A percentile compares a stretch with the other conserved stretches of the same genome.
Evolutionary conservation across 2,797 vertebrate genomes (phyloP).

Genomic region (Ctenosaura bakeri): DNA sequence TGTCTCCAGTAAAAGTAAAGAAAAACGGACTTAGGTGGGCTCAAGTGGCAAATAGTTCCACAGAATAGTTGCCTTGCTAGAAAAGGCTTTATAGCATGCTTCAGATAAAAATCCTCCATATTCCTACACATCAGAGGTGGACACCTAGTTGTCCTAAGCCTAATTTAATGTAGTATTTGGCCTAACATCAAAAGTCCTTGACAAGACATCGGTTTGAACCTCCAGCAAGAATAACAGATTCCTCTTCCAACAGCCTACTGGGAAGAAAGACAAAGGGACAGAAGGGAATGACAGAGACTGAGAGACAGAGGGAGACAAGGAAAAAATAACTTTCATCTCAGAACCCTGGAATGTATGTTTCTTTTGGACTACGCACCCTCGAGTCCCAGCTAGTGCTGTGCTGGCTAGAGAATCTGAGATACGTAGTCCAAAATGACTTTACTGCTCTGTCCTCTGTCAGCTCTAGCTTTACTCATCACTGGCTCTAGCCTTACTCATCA

Average conservation of each 20-base stretch:
- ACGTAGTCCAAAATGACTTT: background rate
- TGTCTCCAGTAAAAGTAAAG: background rate
- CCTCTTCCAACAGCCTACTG: background rate
- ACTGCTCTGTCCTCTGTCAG: background rate
- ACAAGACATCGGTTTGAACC: background rate
- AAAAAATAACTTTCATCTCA: background rate
- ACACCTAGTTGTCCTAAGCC: background rate
- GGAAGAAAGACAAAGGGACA: background rate
- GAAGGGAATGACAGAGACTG: background rate
- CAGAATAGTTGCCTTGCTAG: background rate
- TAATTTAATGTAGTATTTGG: background rate
- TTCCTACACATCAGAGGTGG: background rate
- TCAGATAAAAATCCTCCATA: background rate
- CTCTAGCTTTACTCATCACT: too few species aligned
- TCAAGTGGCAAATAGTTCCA: conserved; percentile 1
- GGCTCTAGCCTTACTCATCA: too few species aligned
- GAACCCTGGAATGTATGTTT: background rate
- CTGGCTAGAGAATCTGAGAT: background rate
- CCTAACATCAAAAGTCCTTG: background rate
- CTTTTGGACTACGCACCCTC: background rate
- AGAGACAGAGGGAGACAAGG: background rate
- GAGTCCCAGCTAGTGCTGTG: background rate
- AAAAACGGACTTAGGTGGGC: background rate
- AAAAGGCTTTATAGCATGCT: background rate
- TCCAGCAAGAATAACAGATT: background rate